phyloP scores from a whole-genome alignment of 2,113 vertebrate genomes.

The Corythaixoides concolor region DNA sequence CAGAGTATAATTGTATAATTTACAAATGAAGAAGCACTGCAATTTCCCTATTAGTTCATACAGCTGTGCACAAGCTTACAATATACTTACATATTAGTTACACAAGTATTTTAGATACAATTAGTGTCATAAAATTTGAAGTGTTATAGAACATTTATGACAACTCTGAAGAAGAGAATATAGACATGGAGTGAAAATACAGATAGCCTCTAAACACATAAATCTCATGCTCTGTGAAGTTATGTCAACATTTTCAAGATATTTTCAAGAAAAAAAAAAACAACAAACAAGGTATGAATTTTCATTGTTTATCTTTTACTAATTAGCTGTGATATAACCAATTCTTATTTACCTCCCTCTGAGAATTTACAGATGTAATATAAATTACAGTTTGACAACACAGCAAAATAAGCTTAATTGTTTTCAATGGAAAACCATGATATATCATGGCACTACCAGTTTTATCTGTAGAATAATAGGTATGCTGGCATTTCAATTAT shows the following conservation, averaged over 20 bases:
- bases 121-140: conserved; percentile 54
- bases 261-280: background rate
- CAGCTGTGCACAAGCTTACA: conserved; percentile 14
- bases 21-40: conserved; percentile 1
- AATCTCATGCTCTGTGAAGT: background rate
- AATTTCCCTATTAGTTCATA: conserved; percentile 45
- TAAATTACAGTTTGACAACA: background rate
- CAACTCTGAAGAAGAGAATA: background rate
- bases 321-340: background rate
- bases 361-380: background rate
- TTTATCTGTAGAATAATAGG: background rate
- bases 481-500: background rate
- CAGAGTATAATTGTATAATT: conserved; percentile 14
- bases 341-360: background rate
- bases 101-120: conserved; percentile 47
- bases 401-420: background rate
- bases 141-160: conserved; percentile 31
- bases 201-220: background rate
- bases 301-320: conserved; percentile 21
- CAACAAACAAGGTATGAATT: background rate
- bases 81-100: conserved; percentile 45
- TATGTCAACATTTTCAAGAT: background rate
- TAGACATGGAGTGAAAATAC: conserved; percentile 1
- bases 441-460: background rate
- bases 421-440: background rate